A percentile compares a stretch with the other conserved stretches of the same genome.
Conservation (phyloP, 2,113 vertebrate genomes). For the Hydropotes inermis region DNA sequence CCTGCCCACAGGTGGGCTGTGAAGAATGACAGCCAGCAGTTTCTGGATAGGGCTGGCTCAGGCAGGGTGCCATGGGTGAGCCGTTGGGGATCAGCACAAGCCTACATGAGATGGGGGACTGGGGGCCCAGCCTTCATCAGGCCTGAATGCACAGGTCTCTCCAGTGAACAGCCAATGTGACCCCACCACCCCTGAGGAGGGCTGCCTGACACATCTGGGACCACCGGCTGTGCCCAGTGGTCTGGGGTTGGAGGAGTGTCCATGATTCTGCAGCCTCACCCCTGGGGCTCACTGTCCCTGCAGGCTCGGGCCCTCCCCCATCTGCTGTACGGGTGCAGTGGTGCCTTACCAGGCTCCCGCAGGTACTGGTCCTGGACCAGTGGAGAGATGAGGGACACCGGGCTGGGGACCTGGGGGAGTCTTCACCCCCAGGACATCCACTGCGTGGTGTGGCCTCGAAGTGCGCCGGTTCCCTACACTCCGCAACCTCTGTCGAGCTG, state of each 20-base stretch:
- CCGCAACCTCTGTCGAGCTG: neutral
- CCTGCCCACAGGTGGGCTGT: neutral
- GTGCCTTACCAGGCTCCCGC: neutral
- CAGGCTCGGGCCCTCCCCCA: rapidly evolving
- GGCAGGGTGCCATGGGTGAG: neutral
- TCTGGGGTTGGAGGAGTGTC: neutral
- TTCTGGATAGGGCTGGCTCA: neutral
- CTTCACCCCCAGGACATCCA: neutral
- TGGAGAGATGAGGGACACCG: rapidly evolving
- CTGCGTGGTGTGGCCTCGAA: neutral
- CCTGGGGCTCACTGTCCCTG: neutral
- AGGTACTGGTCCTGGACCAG: rapidly evolving
- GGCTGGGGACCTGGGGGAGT: no score
- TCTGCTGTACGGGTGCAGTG: no score
- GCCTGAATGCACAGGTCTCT: rapidly evolving
- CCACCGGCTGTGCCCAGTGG: neutral
- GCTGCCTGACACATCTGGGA: neutral
- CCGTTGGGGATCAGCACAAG: rapidly evolving
- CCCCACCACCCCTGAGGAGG: neutral
- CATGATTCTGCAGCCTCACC: neutral
- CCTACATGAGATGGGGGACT: no score
- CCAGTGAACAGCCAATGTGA: neutral
- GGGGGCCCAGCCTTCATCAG: neutral
- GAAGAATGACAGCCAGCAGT: neutral
- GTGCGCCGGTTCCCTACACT: neutral